phyloP scores from a whole-genome alignment of 2,797 vertebrate species.

The Sphaeramia orbicularis region DNA sequence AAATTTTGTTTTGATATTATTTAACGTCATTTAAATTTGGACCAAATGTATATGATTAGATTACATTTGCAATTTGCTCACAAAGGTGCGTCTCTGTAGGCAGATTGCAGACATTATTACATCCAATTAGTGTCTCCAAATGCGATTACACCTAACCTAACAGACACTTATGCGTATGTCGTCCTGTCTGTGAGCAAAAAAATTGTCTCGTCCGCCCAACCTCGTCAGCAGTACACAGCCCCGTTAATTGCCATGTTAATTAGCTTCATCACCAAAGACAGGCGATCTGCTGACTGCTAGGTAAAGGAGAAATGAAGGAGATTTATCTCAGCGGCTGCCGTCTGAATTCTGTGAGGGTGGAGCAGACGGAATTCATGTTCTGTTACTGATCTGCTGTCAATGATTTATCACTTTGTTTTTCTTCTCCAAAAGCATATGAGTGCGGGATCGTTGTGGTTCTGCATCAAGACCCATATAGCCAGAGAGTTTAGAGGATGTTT shows the following conservation, averaged over 20 bases:
- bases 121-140: constrained; percentile 45
- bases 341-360: constrained; percentile 48
- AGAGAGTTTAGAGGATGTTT: constrained; percentile 34
- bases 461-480: constrained; percentile 31
- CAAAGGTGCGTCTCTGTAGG: constrained; percentile 18
- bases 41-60: not conserved
- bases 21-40: not conserved
- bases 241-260: constrained; percentile 81
- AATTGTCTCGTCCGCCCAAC: constrained; percentile 31
- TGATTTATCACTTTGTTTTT: constrained; percentile 74
- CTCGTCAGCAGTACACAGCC: constrained; percentile 67
- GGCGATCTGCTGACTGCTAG: constrained; percentile 72
- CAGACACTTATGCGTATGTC: not conserved
- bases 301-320: constrained; percentile 24
- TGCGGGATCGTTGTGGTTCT: constrained; percentile 35
- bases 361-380: constrained; percentile 57
- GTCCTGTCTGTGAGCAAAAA: not conserved
- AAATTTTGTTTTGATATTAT: not conserved
- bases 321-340: constrained; percentile 20
- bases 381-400: constrained; percentile 49
- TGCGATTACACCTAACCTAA: constrained; percentile 7
- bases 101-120: constrained; percentile 32
- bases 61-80: not conserved
- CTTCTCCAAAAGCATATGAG: constrained; percentile 47
- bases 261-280: constrained; percentile 75